phyloP scores from a whole-genome alignment of 2,113 vertebrate genomes.

The Pseudorasbora parva region DNA sequence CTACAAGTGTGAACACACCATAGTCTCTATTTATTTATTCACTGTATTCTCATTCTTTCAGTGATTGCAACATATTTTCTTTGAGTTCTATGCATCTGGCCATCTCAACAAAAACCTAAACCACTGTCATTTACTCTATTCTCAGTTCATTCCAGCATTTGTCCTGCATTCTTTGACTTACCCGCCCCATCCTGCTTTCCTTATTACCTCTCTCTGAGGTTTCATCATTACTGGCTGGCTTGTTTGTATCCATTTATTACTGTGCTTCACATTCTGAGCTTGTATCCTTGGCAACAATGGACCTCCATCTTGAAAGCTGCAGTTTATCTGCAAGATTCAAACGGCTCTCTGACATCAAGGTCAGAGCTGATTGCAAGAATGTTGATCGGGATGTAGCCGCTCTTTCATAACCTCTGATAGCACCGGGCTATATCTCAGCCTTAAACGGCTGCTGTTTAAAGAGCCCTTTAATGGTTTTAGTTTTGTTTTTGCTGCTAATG shows the following conservation, averaged over 20 bases:
- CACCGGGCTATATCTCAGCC: neutral
- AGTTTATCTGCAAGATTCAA: slow-evolving; percentile 10
- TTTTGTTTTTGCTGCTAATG: slow-evolving; percentile 48
- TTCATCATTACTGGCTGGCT: slow-evolving; percentile 32
- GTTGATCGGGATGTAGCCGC: slow-evolving; percentile 20
- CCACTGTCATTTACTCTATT: neutral
- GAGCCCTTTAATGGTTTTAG: slow-evolving; percentile 22
- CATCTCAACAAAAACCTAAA: neutral
- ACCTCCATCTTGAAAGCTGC: slow-evolving; percentile 40
- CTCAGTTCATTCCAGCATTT: slow-evolving; percentile 28
- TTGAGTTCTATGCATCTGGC: neutral
- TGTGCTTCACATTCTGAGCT: slow-evolving; percentile 18
- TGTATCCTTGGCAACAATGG: slow-evolving; percentile 43
- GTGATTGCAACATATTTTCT: neutral
- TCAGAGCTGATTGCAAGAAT: slow-evolving; percentile 8
- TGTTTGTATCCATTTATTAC: slow-evolving; percentile 22
- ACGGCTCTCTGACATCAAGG: neutral
- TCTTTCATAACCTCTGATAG: slow-evolving; percentile 18
- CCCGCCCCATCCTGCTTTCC: neutral
- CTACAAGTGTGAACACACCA: no score
- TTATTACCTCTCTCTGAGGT: slow-evolving; percentile 28
- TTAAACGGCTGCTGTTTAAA: slow-evolving; percentile 9
- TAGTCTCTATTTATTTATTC: neutral
- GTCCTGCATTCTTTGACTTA: neutral
- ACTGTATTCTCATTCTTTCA: neutral